Conservation (phyloP, 2,888 invertebrate species). For the Philhelius pedissequus region DNA sequence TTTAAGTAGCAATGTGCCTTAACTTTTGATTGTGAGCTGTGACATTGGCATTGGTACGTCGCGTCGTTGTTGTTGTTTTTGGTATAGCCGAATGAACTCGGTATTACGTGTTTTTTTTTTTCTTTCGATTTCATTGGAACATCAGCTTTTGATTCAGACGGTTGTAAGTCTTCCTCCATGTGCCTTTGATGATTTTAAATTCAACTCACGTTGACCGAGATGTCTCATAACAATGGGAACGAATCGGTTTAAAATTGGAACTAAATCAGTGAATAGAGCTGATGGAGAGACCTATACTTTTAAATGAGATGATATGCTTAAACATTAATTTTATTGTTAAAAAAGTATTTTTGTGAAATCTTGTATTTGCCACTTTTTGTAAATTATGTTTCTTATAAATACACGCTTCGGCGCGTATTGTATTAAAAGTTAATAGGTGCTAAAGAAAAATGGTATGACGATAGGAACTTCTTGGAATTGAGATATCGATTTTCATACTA, state of each 20-base stretch:
- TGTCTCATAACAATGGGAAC: neutral
- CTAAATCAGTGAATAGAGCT: neutral
- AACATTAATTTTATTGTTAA: too few species aligned
- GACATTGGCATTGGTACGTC: slow-evolving; percentile 24
- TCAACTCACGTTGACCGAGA: slow-evolving; percentile 3
- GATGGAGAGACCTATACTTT: neutral
- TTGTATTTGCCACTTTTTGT: too few species aligned
- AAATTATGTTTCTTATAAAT: too few species aligned
- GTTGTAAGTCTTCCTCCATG: slow-evolving; percentile 40
- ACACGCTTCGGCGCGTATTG: too few species aligned
- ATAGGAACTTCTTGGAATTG: too few species aligned
- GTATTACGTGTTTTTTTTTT: slow-evolving; percentile 10
- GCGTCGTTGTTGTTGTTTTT: neutral
- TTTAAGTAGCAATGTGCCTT: neutral
- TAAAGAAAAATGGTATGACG: too few species aligned
- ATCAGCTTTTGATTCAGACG: slow-evolving; percentile 12
- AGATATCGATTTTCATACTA: too few species aligned
- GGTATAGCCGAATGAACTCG: neutral
- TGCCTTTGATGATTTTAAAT: slow-evolving; percentile 19
- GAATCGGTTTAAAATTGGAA: neutral
- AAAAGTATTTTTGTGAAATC: too few species aligned
- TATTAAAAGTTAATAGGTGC: too few species aligned
- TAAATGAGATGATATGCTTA: too few species aligned
- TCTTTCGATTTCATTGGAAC: slow-evolving; percentile 24
- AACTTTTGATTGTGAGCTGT: slow-evolving; percentile 7